Evolutionary conservation across 2,797 vertebrate genomes (phyloP).

Genomic region (Rhincodon typus): DNA sequence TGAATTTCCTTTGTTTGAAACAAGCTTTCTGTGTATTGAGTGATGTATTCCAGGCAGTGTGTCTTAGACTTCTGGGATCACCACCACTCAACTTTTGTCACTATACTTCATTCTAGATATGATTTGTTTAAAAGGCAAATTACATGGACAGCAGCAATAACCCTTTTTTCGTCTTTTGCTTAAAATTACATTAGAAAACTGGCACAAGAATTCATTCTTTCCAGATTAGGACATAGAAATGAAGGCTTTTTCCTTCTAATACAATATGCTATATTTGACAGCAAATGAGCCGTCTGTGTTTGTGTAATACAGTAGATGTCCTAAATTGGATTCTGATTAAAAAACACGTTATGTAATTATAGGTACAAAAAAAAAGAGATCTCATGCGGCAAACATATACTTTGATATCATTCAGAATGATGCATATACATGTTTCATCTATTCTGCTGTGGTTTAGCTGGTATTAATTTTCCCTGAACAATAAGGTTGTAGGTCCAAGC

Average conservation of each 20-base stretch:
- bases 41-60: neutral
- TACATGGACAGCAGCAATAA: conserved; percentile 28
- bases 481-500: neutral
- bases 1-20: neutral
- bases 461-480: neutral
- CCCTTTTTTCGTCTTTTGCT: conserved; percentile 34
- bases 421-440: conserved; percentile 41
- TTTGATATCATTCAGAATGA: conserved; percentile 33
- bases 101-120: neutral
- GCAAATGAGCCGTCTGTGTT: conserved; percentile 29
- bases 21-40: neutral
- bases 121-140: conserved; percentile 40
- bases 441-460: neutral
- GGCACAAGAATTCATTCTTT: conserved; percentile 43
- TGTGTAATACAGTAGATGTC: conserved; percentile 16
- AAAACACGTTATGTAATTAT: conserved; percentile 31
- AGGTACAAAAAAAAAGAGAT: conserved; percentile 27
- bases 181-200: conserved; percentile 39
- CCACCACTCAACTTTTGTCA: neutral
- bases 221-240: conserved; percentile 42
- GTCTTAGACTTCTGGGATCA: neutral
- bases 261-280: conserved; percentile 38
- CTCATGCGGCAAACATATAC: conserved; percentile 24
- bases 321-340: conserved; percentile 26
- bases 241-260: conserved; percentile 40